Base-by-base conservation (phyloP, 1,140 invertebrate genomes). In the Diuraphis noxia region DNA sequence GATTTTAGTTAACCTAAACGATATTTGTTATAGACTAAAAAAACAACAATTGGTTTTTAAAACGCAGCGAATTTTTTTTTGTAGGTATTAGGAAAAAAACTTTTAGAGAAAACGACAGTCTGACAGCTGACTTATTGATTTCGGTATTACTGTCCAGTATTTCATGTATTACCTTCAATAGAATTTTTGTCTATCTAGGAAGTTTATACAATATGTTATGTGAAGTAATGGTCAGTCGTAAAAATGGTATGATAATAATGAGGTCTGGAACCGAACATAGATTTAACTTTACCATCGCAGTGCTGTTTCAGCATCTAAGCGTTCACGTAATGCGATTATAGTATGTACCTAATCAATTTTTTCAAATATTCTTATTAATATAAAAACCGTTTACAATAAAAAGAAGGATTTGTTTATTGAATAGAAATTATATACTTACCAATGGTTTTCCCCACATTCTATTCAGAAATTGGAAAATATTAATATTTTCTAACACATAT, bases 101-200 rank as follows among this genome's bases (percentile, higher is more conserved):
- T 25, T 21, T 36, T 21, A n/a, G n/a, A 72, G 13, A 84, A 84
- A 43, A 86, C 85, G n/a, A 38, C 43, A 34, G n/a, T 17, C 85
- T 52, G 85, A 86, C 85, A 86, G 46, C 21, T 86, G 85, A 52
- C 85, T 86, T 86, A 86, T 86, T 52, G 85, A 86, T 86, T 86
- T 86, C 49, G 1, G 43, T 52, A 52, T 52, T 86, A 25, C 19
- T 52, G n/a, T 86, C 52, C n/a, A 1, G 34, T 23, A 86, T 52
- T 49, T 25, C 46, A 38, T 52, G n/a, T 34, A n/a, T n/a, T n/a
- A 86, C n/a, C 84, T 86, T 49, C n/a, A 17, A 46, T 43, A 46
- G 41, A 13, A 41, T 25, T 52, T 86, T 86, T 86, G 85, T 86
- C 85, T 43, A 30, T 52, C 34, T 52, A 36, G 5, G 52, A 52